phyloP scores from a whole-genome alignment of 2,888 invertebrate genomes.

The Diadegma fenestrale region DNA sequence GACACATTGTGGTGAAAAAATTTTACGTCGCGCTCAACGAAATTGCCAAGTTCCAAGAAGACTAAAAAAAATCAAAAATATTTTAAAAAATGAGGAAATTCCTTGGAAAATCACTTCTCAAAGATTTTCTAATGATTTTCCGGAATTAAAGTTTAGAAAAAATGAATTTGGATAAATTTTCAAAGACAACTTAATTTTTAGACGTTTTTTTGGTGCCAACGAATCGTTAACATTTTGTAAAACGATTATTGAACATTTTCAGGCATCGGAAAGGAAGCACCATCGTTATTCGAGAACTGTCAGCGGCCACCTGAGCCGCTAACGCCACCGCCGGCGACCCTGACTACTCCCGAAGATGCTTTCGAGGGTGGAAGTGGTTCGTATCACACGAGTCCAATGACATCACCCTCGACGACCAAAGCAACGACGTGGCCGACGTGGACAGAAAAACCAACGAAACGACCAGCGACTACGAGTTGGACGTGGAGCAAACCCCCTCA shows the following conservation, averaged over 20 bases:
- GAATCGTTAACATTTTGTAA: background rate
- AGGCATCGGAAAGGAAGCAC: conserved; percentile 84
- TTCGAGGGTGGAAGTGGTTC: conserved; percentile 81
- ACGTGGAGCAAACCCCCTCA: conserved; percentile 73
- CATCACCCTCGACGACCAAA: conserved; percentile 74
- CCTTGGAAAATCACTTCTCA: background rate
- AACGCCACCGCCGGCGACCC: conserved; percentile 91
- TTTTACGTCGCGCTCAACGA: background rate
- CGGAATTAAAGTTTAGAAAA: too few species aligned
- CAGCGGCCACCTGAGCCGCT: conserved; percentile 90
- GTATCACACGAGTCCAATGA: conserved; percentile 75
- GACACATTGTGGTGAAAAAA: too few species aligned
- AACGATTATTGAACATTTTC: background rate
- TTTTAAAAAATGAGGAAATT: background rate
- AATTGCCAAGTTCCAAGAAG: background rate
- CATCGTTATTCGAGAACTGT: conserved; percentile 87
- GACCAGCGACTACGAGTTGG: conserved; percentile 76
- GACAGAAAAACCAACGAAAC: conserved; percentile 76
- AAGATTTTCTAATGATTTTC: background rate
- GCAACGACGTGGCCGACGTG: conserved; percentile 81
- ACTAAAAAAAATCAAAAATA: background rate
- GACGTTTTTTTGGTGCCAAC: background rate
- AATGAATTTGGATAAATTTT: too few species aligned
- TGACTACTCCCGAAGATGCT: conserved; percentile 89
- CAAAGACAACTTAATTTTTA: too few species aligned